Percentiles rank a stretch among this genome's conserved stretches.
Evolutionary conservation across 1,140 invertebrate genomes (phyloP).

Genomic region (Babylonia areolata): DNA sequence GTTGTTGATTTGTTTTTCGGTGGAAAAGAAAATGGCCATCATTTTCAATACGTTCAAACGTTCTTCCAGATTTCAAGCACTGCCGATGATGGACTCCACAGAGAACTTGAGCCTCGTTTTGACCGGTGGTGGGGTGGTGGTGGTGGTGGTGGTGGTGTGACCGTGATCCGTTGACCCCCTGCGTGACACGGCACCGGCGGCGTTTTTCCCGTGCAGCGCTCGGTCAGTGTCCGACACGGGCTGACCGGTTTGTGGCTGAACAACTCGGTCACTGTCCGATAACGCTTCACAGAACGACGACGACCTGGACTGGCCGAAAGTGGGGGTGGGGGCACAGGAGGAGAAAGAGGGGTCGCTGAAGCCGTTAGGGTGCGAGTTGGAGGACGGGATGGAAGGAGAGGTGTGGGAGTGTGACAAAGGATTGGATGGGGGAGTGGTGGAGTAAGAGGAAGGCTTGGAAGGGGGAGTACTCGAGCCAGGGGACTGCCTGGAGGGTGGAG

Average conservation of each 20-base stretch:
- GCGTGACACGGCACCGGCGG: too few species aligned
- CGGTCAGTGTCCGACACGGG: not conserved
- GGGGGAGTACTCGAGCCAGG: not conserved
- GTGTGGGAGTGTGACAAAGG: not conserved
- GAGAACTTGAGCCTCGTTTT: slow-evolving; percentile 48
- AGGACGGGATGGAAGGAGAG: not conserved
- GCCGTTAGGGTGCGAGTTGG: not conserved
- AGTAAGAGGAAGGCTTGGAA: not conserved
- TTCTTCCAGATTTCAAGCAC: too few species aligned
- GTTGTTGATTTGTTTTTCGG: too few species aligned
- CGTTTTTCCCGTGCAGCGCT: not conserved
- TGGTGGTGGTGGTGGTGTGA: too few species aligned
- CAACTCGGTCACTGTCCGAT: not conserved
- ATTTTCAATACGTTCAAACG: too few species aligned
- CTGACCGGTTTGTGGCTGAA: not conserved
- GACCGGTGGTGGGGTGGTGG: too few species aligned
- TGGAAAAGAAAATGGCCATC: too few species aligned
- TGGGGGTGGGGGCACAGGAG: too few species aligned
- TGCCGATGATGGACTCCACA: slow-evolving; percentile 53
- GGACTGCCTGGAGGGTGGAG: not conserved
- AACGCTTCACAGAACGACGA: slow-evolving; percentile 18
- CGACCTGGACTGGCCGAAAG: not conserved
- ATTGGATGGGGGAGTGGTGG: not conserved
- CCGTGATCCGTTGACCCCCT: too few species aligned
- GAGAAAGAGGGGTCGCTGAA: not conserved